These are phyloP conservation scores for Pimephales promelas DNA, from an alignment of 2,113 vertebrate species.

Conservation along the genomic window DNA sequence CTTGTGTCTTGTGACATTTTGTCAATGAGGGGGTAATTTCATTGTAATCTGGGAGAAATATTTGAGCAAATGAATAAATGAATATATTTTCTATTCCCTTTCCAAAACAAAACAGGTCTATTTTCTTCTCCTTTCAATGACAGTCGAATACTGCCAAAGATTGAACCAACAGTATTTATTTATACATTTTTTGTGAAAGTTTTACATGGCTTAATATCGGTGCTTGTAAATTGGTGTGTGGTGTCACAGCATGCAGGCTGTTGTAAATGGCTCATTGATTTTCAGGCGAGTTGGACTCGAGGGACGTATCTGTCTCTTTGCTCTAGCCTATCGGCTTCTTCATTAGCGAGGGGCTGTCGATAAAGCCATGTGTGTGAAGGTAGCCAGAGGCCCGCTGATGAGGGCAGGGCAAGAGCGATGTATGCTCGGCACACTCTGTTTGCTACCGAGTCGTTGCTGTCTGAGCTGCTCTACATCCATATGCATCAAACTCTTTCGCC, in stretches of 20 bases:
- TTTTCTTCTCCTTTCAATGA: not conserved
- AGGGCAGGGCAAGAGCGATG: not conserved
- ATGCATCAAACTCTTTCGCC: constrained; percentile 1
- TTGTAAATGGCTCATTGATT: constrained; percentile 55
- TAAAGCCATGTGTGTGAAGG: constrained; percentile 42
- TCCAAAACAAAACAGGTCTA: not conserved
- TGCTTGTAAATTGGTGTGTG: constrained; percentile 41
- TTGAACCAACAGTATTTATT: not conserved
- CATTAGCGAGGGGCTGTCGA: constrained; percentile 53
- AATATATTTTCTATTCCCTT: not conserved
- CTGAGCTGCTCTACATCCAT: constrained; percentile 14
- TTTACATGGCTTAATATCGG: constrained; percentile 30
- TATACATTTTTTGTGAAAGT: not conserved
- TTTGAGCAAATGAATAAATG: not conserved
- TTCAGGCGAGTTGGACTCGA: constrained; percentile 39
- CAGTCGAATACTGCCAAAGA: not conserved
- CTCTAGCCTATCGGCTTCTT: constrained; percentile 51
- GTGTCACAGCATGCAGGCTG: constrained; percentile 45
- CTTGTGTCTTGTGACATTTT: no score
- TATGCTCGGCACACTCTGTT: constrained; percentile 27
- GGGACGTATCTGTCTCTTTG: constrained; percentile 44
- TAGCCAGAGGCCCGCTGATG: constrained; percentile 12
- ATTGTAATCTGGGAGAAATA: not conserved
- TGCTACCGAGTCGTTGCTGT: not conserved
- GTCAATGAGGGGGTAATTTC: not conserved